Conservation (phyloP, 2,888 invertebrate species). For the Lithophane ornitopus region DNA sequence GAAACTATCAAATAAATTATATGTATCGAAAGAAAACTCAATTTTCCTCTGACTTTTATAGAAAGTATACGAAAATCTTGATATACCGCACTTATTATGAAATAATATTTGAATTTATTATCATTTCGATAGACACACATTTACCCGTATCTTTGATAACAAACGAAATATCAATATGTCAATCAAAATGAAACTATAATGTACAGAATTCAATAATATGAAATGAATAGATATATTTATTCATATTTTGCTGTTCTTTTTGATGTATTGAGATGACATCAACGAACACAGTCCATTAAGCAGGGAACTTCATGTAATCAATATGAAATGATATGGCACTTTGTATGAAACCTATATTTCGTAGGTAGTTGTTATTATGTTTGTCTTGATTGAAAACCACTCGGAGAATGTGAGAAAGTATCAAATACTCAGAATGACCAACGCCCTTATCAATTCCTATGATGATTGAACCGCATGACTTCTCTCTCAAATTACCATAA, state of each 20-base stretch:
- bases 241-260: background rate
- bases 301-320: background rate
- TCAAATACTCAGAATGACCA: background rate
- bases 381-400: background rate
- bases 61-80: constrained; percentile 4
- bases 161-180: constrained; percentile 28
- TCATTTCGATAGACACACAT: background rate
- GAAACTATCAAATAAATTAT: constrained; percentile 25
- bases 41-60: constrained; percentile 36
- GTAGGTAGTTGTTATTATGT: background rate
- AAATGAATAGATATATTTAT: background rate
- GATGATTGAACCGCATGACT: background rate
- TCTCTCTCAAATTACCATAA: background rate
- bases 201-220: constrained; percentile 5
- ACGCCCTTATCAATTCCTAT: too few relatives aligned
- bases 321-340: background rate
- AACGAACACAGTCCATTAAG: background rate
- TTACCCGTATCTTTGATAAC: constrained; percentile 16
- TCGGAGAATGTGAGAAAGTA: too few relatives aligned
- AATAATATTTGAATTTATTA: constrained; percentile 24
- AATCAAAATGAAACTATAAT: constrained; percentile 33
- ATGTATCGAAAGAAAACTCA: constrained; percentile 25
- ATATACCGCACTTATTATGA: background rate
- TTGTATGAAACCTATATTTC: background rate
- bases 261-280: background rate